Evolutionary conservation across 1,140 invertebrate genomes (phyloP).

Genomic region (Drosophila insularis): DNA sequence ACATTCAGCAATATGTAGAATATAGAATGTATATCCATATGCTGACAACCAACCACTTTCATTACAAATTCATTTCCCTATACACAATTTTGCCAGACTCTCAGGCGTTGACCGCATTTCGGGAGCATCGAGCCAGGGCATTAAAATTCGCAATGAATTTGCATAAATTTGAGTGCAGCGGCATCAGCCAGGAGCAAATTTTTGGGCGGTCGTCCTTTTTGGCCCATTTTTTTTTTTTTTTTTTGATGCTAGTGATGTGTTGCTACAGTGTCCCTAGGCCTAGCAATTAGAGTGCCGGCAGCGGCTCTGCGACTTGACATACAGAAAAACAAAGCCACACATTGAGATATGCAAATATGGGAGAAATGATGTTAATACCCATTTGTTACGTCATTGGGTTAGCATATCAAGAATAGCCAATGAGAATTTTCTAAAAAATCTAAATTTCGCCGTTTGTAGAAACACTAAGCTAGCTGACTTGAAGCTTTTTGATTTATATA

Average conservation of each 20-base stretch:
- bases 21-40: conserved; percentile 21
- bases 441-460: not conserved
- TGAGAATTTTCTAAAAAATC: not conserved
- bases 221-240: conserved; percentile 25
- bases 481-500: conserved; percentile 3
- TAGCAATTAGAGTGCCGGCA: conserved; percentile 52
- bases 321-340: conserved; percentile 28
- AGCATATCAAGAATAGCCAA: conserved; percentile 6
- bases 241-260: conserved; percentile 39
- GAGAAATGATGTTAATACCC: conserved; percentile 37
- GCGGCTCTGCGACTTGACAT: conserved; percentile 21
- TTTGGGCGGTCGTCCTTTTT: conserved; percentile 29
- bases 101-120: conserved; percentile 68
- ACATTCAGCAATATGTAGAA: conserved; percentile 18
- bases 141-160: conserved; percentile 77
- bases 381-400: conserved; percentile 13
- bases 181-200: not conserved
- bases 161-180: conserved; percentile 58
- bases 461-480: not conserved
- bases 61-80: conserved; percentile 75
- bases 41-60: conserved; percentile 60
- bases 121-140: conserved; percentile 44
- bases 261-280: not conserved
- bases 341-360: conserved; percentile 49
- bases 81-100: conserved; percentile 25